Base-by-base conservation (phyloP, 1,140 invertebrate genomes). In the Centruroides vittatus region DNA sequence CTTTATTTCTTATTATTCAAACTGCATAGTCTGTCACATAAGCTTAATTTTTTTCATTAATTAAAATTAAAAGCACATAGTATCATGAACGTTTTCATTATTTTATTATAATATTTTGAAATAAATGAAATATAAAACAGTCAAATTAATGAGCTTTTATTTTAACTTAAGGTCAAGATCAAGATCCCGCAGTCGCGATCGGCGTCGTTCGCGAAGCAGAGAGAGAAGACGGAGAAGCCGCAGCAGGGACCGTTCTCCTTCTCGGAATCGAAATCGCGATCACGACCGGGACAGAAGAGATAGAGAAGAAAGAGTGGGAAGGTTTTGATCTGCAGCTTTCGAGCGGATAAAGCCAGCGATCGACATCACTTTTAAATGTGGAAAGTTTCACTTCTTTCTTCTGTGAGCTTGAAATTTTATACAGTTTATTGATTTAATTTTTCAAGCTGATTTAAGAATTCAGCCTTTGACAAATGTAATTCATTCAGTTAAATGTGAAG, bases 171-270 rank as follows among this genome's bases (percentile, higher is more conserved):
- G 52, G 36, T 61, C 46, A 10, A 52, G 63, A 41, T 61, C 63
- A 23, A 56, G 54, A 13, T 65, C 57, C 49, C 47, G 60, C n/a
- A 65, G 63, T 54, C 57, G 57, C 3, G 63, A 65, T 3, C 60
- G 63, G 7, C 61, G 52, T 35, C 52, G 63, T 10, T 61, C 63
- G n/a, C 57, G 63, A 7, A 65, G 63, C 11, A 55, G 63, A 23
- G 63, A 65, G n/a, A 61, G 69, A 34, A 71, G 69, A 55, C 66
- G 67, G 55, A 10, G 47, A 47, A 41, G 41, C 3, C 48, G 35
- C 7, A 51, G 50, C 50, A 55, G 54, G 12, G 54, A 55, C 8
- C 54, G 54, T 23, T 12, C 41, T 41, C 41, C 41, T 41, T 61
- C 63, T 34, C 57, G 60, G 5, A 65, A 60, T 41, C 36, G 63